A percentile compares a stretch with the other conserved stretches of the same genome.
Conservation (phyloP, 2,888 invertebrate genomes). For the Notodonta dromedarius region DNA sequence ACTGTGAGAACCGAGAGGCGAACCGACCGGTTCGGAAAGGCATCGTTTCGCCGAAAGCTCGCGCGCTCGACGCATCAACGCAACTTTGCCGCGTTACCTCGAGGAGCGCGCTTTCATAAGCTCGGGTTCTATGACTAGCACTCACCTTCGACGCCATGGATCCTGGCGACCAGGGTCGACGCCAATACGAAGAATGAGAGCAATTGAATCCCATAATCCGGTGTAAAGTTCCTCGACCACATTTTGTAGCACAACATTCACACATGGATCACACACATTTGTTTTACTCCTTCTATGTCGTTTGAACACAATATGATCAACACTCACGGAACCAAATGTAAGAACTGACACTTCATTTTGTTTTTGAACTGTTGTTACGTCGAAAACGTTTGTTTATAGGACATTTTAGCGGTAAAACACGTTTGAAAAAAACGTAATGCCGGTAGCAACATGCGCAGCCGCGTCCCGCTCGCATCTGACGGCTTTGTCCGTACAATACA, state of each 20-base stretch:
- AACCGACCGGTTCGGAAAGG: constrained; percentile 61
- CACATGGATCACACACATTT: constrained; percentile 84
- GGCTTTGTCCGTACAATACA: constrained; percentile 84
- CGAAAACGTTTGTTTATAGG: constrained; percentile 66
- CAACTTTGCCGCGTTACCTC: constrained; percentile 58
- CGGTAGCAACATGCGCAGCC: constrained; percentile 81
- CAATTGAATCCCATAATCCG: constrained; percentile 88
- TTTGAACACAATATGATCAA: constrained; percentile 72
- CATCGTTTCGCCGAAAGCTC: constrained; percentile 60
- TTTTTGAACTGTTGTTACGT: constrained; percentile 78
- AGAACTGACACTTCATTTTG: constrained; percentile 83
- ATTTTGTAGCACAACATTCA: constrained; percentile 86
- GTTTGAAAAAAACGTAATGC: constrained; percentile 68
- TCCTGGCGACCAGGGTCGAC: constrained; percentile 74
- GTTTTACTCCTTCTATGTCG: constrained; percentile 80
- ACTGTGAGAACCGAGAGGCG: constrained; percentile 79
- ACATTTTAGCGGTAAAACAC: constrained; percentile 83
- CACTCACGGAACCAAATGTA: constrained; percentile 84
- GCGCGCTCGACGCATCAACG: constrained; percentile 50
- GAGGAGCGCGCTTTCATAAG: constrained; percentile 77
- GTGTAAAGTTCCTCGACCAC: constrained; percentile 88
- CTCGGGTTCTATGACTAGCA: constrained; percentile 64
- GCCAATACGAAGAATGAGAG: constrained; percentile 74
- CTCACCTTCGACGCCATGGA: constrained; percentile 85
- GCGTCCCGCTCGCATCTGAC: constrained; percentile 84